phyloP scores from a whole-genome alignment of 2,113 vertebrate species.

The Psettodes erumei region DNA sequence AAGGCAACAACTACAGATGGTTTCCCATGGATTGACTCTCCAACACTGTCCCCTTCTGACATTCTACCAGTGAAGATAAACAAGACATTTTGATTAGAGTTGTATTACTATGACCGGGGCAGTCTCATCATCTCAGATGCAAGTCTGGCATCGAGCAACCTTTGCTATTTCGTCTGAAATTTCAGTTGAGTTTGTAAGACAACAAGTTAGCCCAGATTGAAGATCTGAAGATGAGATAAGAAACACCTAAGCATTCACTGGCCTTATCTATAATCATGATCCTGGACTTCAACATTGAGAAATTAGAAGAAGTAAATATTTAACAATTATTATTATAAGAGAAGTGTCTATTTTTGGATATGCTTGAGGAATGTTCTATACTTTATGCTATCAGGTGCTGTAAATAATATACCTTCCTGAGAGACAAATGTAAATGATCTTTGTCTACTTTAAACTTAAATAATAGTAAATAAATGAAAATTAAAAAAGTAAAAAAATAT shows the following conservation, averaged over 20 bases:
- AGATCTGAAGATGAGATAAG: too few relatives aligned
- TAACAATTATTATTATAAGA: neutral
- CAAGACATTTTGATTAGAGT: conserved; percentile 7
- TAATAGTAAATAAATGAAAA: too few relatives aligned
- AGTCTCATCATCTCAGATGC: neutral
- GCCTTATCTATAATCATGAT: neutral
- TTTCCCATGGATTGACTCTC: conserved; percentile 97
- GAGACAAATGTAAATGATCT: neutral
- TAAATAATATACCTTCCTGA: neutral
- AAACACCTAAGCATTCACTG: neutral
- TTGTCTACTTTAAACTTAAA: too few relatives aligned
- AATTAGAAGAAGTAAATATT: neutral
- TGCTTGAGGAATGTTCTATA: neutral
- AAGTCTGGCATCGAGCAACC: neutral
- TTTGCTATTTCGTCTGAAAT: neutral
- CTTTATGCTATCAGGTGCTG: neutral
- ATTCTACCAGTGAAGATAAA: conserved; percentile 85
- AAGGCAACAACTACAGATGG: conserved; percentile 91
- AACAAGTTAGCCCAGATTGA: too few relatives aligned
- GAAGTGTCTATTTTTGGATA: too few relatives aligned
- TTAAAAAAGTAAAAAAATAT: too few relatives aligned
- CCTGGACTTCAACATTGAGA: too few relatives aligned
- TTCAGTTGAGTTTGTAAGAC: neutral
- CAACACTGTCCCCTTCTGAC: conserved; percentile 98
- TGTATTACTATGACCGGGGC: neutral